Percentiles rank a stretch among this genome's conserved stretches.
Evolutionary conservation across 2,888 invertebrate genomes (phyloP).

Genomic region (Xestoiulus laeticollis): DNA sequence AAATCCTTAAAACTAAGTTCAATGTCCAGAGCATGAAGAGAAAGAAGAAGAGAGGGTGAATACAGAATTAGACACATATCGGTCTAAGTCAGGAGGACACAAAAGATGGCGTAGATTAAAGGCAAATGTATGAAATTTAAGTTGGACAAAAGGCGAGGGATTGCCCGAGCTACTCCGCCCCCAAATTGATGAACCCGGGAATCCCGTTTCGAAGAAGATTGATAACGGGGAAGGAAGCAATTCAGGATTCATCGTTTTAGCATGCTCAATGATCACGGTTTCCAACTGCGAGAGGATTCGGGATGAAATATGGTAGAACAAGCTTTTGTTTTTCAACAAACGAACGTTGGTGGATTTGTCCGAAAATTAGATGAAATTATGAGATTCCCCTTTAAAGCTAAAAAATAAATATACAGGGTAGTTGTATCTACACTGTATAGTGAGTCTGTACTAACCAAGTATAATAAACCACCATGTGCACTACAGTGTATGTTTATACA

Average conservation of each 20-base stretch:
- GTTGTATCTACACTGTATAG: too few relatives aligned
- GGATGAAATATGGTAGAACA: not conserved
- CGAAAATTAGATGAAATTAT: not conserved
- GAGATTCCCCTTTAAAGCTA: too few relatives aligned
- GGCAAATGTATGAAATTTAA: not conserved
- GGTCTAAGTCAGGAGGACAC: not conserved
- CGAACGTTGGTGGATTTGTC: not conserved
- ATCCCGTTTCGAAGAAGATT: slow-evolving; percentile 8
- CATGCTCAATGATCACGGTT: not conserved
- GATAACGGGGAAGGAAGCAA: not conserved
- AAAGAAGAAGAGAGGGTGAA: not conserved
- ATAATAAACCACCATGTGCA: too few relatives aligned
- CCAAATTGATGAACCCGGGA: not conserved
- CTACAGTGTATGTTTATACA: too few relatives aligned
- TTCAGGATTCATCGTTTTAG: not conserved
- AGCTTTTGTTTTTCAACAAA: not conserved
- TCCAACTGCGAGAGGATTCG: slow-evolving; percentile 5
- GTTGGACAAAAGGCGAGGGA: not conserved
- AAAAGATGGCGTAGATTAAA: not conserved
- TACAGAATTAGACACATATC: not conserved
- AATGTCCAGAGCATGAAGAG: not conserved
- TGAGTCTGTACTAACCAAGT: too few relatives aligned
- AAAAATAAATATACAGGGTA: too few relatives aligned
- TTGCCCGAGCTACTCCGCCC: not conserved
- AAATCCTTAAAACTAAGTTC: not conserved